A percentile compares a stretch with the other conserved stretches of the same genome.
Evolutionary conservation across 1,140 invertebrate species (phyloP).

Genomic region (Tetragonula clypearis): DNA sequence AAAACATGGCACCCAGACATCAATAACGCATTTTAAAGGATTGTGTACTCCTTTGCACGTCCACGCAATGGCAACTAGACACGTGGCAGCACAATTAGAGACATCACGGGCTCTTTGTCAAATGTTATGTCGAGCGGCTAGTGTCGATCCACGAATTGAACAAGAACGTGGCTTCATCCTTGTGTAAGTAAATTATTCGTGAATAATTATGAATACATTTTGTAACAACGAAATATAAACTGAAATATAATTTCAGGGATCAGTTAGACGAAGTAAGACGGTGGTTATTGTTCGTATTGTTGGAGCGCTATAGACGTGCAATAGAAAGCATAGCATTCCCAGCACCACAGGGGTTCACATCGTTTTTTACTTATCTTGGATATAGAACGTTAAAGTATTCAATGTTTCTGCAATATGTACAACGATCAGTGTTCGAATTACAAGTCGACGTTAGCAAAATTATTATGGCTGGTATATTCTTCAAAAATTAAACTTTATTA

Average conservation of each 20-base stretch:
- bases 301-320: slow-evolving; percentile 90
- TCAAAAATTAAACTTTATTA: neutral
- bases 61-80: slow-evolving; percentile 90
- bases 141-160: slow-evolving; percentile 85
- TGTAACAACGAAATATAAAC: neutral
- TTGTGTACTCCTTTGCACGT: slow-evolving; percentile 87
- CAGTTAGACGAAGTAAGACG: slow-evolving; percentile 86
- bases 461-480: slow-evolving; percentile 87
- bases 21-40: slow-evolving; percentile 75
- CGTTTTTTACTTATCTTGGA: slow-evolving; percentile 92
- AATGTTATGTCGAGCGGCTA: slow-evolving; percentile 86
- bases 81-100: slow-evolving; percentile 90
- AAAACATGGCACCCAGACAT: slow-evolving; percentile 84
- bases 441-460: slow-evolving; percentile 93
- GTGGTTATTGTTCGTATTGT: slow-evolving; percentile 86
- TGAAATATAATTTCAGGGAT: slow-evolving; percentile 83
- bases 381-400: slow-evolving; percentile 88
- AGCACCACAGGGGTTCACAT: slow-evolving; percentile 91
- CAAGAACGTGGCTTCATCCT: slow-evolving; percentile 89
- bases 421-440: slow-evolving; percentile 90
- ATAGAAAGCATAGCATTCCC: slow-evolving; percentile 91
- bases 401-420: slow-evolving; percentile 90
- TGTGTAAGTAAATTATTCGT: slow-evolving; percentile 83
- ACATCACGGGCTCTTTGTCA: slow-evolving; percentile 89
- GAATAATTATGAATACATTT: slow-evolving; percentile 6